These are phyloP conservation scores for Chelonus formosanus DNA, from an alignment of 2,888 invertebrate genomes.

Conservation along the genomic window DNA sequence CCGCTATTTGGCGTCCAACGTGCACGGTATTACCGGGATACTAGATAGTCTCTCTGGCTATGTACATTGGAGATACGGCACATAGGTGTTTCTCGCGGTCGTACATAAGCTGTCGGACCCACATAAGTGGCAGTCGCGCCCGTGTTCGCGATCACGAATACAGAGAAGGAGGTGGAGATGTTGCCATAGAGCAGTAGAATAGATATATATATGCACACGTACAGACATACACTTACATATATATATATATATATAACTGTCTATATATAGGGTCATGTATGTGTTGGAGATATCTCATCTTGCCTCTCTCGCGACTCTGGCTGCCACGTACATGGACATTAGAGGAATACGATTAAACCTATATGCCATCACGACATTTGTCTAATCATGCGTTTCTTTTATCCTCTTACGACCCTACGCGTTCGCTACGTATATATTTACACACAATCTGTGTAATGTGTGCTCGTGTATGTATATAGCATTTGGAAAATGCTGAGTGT, in stretches of 20 bases:
- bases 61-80: constrained; percentile 27
- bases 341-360: constrained; percentile 32
- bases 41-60: constrained; percentile 39
- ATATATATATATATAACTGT: too few relatives aligned
- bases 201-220: constrained; percentile 25
- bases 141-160: constrained; percentile 23
- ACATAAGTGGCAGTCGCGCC: constrained; percentile 23
- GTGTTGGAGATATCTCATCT: constrained; percentile 9
- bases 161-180: constrained; percentile 4
- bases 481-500: constrained; percentile 38
- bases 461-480: constrained; percentile 12
- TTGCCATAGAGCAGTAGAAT: constrained; percentile 10
- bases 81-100: constrained; percentile 35
- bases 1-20: constrained; percentile 61
- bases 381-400: constrained; percentile 13
- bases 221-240: constrained; percentile 6
- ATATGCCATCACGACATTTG: constrained; percentile 24
- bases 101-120: constrained; percentile 36
- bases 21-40: constrained; percentile 62
- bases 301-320: constrained; percentile 14
- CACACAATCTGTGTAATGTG: not conserved
- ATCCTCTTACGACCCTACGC: not conserved
- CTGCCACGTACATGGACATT: constrained; percentile 19
- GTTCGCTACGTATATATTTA: not conserved
- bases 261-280: too few relatives aligned